Percentiles rank a stretch among this genome's conserved stretches.
These are phyloP conservation scores for Macrosteles quadrilineatus DNA, from an alignment of 1,140 invertebrate genomes.

Conservation along the genomic window DNA sequence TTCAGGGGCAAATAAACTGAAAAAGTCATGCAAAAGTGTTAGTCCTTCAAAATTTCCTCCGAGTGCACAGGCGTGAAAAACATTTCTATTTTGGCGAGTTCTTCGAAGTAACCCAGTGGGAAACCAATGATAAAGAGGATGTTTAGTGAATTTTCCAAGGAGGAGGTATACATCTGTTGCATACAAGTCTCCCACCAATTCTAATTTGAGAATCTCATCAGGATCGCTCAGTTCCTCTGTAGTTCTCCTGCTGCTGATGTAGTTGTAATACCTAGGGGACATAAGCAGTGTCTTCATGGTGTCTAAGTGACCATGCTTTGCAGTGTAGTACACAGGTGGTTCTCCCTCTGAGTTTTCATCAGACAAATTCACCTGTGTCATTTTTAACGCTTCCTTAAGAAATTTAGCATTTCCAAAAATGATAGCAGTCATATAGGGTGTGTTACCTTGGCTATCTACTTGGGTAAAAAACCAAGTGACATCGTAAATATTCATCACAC, in stretches of 20 bases:
- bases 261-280: background rate
- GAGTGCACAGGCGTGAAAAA: slow-evolving; percentile 12
- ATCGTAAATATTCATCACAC: background rate
- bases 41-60: slow-evolving; percentile 4
- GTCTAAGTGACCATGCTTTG: background rate
- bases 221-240: background rate
- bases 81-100: background rate
- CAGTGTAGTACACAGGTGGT: background rate
- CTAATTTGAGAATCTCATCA: background rate
- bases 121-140: background rate
- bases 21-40: background rate
- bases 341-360: slow-evolving; percentile 6
- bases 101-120: background rate
- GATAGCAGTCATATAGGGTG: slow-evolving; percentile 3
- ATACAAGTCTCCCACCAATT: slow-evolving; percentile 6
- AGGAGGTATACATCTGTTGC: slow-evolving; percentile 10
- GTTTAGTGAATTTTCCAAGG: background rate
- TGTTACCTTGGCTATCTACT: background rate
- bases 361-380: background rate
- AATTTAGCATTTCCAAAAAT: background rate
- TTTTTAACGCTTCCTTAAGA: background rate
- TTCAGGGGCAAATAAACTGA: background rate
- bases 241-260: background rate
- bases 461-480: background rate
- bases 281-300: background rate